Base-by-base conservation (phyloP, 2,113 vertebrate species). In the Apteryx mantelli region DNA sequence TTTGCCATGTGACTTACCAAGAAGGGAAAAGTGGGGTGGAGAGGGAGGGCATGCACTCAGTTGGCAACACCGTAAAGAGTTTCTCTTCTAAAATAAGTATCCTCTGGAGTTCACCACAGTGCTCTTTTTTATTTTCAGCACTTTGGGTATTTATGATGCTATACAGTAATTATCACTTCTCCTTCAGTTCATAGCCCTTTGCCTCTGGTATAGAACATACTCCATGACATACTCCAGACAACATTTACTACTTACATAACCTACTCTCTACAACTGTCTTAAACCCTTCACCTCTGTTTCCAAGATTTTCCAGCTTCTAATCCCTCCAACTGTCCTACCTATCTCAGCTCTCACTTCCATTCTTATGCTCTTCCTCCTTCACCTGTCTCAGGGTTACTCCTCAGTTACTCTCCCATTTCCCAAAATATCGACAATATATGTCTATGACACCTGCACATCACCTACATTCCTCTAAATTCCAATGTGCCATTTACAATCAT, bases 121-220 rank as follows among this genome's bases (percentile, higher is more conserved):
- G 12, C 1, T 85, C 3, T 48, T 79, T n/a, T 84, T 52, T 8
- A 42, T 38, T 79, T 82, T 64, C 38, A 82, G 13, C 10, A 24
- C 10, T 55, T 63, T 21, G 13, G 16, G 15, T 83, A 55, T 68
- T 88, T 36, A 7, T 53, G 64, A 34, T 66, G 8, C 22, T 89
- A 34, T 36, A 80, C 34, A 88, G 28, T 53, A 65, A 38, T 13
- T 77, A 10, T 1, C 5, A 12, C 25, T 66, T 50, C n/a, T 89
- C 13, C 36, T 32, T 71, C 56, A 34, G 15, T 58, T 77, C 38
- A 8, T 73, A 19, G 11, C 5, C 58, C 11, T 26, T 92, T 40
- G 40, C 1, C 0, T 65, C 68, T 73, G 6, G 36, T 2, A 87
- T 1, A 85, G 2, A 91, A n/a, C 9, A n/a, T 14, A 61, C 2